phyloP scores from a whole-genome alignment of 2,113 vertebrate species.

The Ctenomys sociabilis region DNA sequence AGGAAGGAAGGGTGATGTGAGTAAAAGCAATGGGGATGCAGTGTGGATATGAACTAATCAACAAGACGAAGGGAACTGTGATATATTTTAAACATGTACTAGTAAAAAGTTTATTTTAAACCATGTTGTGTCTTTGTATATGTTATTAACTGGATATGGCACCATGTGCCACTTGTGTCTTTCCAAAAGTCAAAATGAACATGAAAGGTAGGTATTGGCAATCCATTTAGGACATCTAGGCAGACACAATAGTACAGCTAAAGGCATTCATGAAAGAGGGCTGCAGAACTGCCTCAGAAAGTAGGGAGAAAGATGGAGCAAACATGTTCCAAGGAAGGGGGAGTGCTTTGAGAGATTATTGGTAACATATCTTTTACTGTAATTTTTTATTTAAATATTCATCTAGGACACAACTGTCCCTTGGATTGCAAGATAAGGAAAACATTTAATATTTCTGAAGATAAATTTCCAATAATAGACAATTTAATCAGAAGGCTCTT shows the following conservation, averaged over 20 bases:
- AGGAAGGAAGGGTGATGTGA: neutral
- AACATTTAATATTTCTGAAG: neutral
- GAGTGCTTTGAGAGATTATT: no score
- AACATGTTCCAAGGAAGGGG: neutral
- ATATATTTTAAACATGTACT: neutral
- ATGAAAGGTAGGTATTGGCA: neutral
- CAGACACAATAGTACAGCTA: neutral
- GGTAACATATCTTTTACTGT: neutral
- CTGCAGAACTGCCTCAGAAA: neutral
- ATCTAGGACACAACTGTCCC: neutral
- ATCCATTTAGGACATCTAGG: neutral
- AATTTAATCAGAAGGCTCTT: neutral
- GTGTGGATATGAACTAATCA: neutral
- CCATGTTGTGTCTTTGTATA: neutral
- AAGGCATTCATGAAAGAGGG: neutral
- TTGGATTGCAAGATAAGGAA: neutral
- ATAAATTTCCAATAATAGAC: constrained; percentile 1
- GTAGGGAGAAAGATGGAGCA: neutral
- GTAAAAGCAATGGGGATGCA: neutral
- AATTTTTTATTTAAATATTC: neutral
- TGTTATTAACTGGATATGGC: neutral
- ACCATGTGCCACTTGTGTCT: neutral
- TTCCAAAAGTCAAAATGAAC: neutral
- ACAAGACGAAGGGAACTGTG: neutral
- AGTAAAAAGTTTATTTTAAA: neutral